Evolutionary conservation across 2,888 invertebrate species (phyloP), one percentile per base, ranked within the genome.

Genomic region (Kryphioiulus occultus): DNA sequence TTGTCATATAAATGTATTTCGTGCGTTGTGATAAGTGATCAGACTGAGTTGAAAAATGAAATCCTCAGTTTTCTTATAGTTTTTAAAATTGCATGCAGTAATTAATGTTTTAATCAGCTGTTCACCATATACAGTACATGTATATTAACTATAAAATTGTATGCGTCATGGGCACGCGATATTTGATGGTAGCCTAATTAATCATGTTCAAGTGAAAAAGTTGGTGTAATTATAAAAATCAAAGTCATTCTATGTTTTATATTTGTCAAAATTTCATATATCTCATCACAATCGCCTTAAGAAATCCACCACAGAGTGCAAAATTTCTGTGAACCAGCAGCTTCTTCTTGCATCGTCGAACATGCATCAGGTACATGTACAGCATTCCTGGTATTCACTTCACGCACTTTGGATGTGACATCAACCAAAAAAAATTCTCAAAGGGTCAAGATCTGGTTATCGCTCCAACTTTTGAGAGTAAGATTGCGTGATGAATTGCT

Each of bases 361-460:
- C 68, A 26, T 26, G 68, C 68, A 68, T 68, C 68, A 53, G 68
- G 4, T 26, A 68, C 68, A 68, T 7, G 26, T 22, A 7, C n/a
- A 22, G 26, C 68, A 68, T 68, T 68, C 68, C 26, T 68, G 26
- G 22, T 68, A 68, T 68, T 68, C 68, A 68, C 68, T 68, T 68
- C 68, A 68, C 68, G 68, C 68, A 10, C n/a, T 19, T 68, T 26
- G 68, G 22, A 68, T 68, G n/a, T 26, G 68, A 68, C 22, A 68
- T 68, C 26, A 22, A 22, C 68, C 2, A 22, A 12, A 5, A 68
- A 22, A 68, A 68, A 35, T 35, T 35, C 44, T 44, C 17, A 26
- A 68, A 68, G 26, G 78, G 78, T 78, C 78, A 78, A 78, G 26
- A 78, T 78, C 10, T 78, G 78, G 30, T 78, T 78, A 78, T 78